Evolutionary conservation across 2,888 invertebrate genomes (phyloP).

Genomic region (Nomada fucata): DNA sequence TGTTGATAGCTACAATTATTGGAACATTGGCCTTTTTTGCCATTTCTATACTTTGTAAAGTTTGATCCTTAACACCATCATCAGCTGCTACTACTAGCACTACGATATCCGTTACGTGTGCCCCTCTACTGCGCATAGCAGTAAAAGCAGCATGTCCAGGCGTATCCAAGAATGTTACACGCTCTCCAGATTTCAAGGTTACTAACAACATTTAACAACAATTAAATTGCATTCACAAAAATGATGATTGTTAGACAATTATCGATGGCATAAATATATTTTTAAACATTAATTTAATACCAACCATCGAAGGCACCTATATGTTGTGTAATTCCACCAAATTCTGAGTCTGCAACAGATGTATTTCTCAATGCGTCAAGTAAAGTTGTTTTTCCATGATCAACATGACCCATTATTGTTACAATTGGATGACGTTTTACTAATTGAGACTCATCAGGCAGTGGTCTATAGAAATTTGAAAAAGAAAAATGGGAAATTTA

Average conservation of each 20-base stretch:
- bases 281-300: conserved; percentile 53
- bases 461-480: conserved; percentile 83
- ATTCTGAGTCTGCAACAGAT: conserved; percentile 95
- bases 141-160: conserved; percentile 99
- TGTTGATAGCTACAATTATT: conserved; percentile 98
- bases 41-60: conserved; percentile 94
- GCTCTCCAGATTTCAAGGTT: conserved; percentile 88
- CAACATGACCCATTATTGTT: conserved; percentile 99
- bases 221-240: background rate
- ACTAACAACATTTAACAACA: conserved; percentile 83
- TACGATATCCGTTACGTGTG: conserved; percentile 96
- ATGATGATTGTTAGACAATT: background rate
- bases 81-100: conserved; percentile 99
- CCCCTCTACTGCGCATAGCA: conserved; percentile 97
- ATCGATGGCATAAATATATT: background rate
- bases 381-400: conserved; percentile 99
- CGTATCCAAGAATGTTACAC: conserved; percentile 98
- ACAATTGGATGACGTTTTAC: conserved; percentile 95
- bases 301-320: conserved; percentile 97
- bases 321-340: conserved; percentile 99
- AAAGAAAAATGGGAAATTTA: background rate
- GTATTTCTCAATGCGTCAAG: conserved; percentile 95
- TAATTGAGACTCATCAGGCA: conserved; percentile 88
- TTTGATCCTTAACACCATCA: conserved; percentile 99
- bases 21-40: conserved; percentile 93